Conservation (phyloP, 2,113 vertebrate genomes). For the Ictidomys tridecemlineatus region DNA sequence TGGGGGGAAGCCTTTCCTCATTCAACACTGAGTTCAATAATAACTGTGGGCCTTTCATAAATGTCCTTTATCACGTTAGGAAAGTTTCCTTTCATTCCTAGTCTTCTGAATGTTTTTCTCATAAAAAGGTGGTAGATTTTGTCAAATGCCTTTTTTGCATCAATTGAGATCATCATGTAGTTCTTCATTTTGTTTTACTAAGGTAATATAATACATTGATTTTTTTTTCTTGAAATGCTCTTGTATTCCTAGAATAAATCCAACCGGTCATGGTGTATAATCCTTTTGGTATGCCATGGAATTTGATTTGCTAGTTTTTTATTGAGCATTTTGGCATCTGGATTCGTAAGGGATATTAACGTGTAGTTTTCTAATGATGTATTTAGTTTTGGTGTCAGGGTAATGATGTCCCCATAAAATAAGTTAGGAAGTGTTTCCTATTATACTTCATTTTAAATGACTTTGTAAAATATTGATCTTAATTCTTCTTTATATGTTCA, state of each 20-base stretch:
- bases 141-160: not conserved
- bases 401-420: not conserved
- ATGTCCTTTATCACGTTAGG: not conserved
- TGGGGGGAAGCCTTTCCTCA: not conserved
- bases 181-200: not conserved
- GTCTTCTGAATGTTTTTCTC: not conserved
- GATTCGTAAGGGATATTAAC: not conserved
- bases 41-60: constrained; percentile 18
- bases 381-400: not conserved
- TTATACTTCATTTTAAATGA: not conserved
- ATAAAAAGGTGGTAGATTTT: not conserved
- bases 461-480: not conserved
- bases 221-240: not conserved
- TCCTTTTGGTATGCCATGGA: not conserved
- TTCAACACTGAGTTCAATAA: not conserved
- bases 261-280: not conserved
- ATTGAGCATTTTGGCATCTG: not conserved
- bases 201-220: not conserved
- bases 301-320: not conserved
- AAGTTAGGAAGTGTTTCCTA: not conserved
- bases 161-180: not conserved
- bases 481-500: constrained; percentile 2
- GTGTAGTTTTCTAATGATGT: not conserved
- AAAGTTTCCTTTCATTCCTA: constrained; percentile 5
- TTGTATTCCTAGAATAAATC: not conserved